A percentile compares a stretch with the other conserved stretches of the same genome.
These are phyloP conservation scores for Dascyllus trimaculatus DNA, from an alignment of 2,113 vertebrate species.

Conservation along the genomic window DNA sequence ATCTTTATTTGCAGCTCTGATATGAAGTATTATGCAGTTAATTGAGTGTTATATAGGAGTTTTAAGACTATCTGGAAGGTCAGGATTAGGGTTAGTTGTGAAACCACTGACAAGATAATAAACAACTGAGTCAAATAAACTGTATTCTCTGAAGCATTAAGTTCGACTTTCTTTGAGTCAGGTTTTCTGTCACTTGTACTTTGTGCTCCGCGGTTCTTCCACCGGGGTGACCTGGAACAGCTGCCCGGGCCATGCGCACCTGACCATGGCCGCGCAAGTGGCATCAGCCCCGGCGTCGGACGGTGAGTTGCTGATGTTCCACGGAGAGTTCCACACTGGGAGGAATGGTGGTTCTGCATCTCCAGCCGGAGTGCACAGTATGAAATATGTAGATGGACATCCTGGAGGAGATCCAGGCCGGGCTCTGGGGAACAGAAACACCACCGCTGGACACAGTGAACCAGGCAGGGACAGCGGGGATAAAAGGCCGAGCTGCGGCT, in stretches of 20 bases:
- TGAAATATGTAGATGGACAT: conserved; percentile 9
- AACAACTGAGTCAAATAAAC: too few relatives aligned
- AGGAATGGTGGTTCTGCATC: not conserved
- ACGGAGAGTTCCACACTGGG: not conserved
- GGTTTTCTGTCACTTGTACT: too few relatives aligned
- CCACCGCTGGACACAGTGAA: not conserved
- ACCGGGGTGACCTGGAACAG: not conserved
- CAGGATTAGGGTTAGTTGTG: too few relatives aligned
- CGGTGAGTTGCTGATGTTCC: conserved; percentile 37
- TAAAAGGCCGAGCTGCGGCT: too few relatives aligned
- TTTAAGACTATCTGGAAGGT: too few relatives aligned
- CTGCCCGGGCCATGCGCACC: conserved; percentile 75
- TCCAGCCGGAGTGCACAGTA: not conserved
- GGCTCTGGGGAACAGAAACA: not conserved
- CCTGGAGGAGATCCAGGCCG: not conserved
- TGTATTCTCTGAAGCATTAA: too few relatives aligned
- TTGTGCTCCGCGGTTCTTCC: not conserved
- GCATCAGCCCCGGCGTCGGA: conserved; percentile 75
- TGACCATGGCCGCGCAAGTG: conserved; percentile 87
- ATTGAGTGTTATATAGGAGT: too few relatives aligned
- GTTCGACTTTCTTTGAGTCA: too few relatives aligned
- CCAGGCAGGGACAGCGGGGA: not conserved
- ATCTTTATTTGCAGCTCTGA: too few relatives aligned
- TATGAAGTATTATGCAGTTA: too few relatives aligned
- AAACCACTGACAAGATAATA: too few relatives aligned